A percentile compares a stretch with the other conserved stretches of the same genome.
Conservation (phyloP, 2,888 invertebrate species). For the Strigamia maritima region DNA sequence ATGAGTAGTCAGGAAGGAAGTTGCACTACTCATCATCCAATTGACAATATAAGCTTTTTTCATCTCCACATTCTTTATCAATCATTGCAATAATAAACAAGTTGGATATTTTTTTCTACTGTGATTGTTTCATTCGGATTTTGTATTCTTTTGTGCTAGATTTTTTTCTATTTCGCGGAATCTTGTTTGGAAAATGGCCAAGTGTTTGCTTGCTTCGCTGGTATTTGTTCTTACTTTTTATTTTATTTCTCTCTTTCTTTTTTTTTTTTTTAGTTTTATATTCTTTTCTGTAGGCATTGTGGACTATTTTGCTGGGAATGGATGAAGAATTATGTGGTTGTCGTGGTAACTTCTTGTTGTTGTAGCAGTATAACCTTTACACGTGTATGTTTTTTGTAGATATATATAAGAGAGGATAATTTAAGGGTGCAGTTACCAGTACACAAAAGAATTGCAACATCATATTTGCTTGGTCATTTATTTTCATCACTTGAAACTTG, state of each 20-base stretch:
- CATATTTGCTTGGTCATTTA: not conserved
- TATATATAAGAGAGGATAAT: not conserved
- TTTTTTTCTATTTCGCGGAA: not conserved
- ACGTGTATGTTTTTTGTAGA: not conserved
- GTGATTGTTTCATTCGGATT: not conserved
- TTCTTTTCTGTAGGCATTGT: not conserved
- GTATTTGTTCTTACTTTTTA: not conserved
- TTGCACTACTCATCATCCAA: too few species aligned
- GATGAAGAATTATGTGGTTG: slow-evolving; percentile 6
- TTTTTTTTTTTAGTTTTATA: not conserved
- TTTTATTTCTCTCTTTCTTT: not conserved
- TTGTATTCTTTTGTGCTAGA: not conserved
- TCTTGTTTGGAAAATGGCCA: not conserved
- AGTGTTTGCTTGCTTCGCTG: not conserved
- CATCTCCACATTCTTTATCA: too few species aligned
- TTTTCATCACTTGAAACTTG: not conserved
- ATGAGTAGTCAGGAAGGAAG: too few species aligned
- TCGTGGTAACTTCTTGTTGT: not conserved
- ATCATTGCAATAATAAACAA: too few species aligned
- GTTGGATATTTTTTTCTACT: not conserved
- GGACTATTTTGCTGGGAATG: not conserved
- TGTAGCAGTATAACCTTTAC: not conserved
- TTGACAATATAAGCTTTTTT: too few species aligned
- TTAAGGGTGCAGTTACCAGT: not conserved
- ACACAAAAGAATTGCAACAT: not conserved